Evolutionary conservation across 1,140 invertebrate genomes (phyloP), one percentile per base, ranked within the genome.

Genomic region (Bombus breviceps): DNA sequence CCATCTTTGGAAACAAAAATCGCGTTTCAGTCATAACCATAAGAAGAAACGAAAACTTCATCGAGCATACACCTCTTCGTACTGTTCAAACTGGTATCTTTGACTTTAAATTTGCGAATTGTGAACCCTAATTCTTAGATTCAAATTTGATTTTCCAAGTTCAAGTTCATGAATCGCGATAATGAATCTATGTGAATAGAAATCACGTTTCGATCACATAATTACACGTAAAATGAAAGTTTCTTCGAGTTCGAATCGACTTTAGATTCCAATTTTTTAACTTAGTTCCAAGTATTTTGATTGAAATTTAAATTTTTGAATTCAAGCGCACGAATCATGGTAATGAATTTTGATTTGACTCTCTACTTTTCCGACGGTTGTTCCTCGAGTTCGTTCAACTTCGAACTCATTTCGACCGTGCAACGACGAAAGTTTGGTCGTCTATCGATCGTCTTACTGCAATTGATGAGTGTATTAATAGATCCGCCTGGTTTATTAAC

Each of bases 1-100:
- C 96, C 96, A 92, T 96, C 96, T 96, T 92, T 71, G 32, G 3
- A 13, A 74, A 81, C 41, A 81, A 32, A 81, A 73, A 88, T 64
- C 78, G 78, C 57, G 6, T 2, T 34, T 32, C 47, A 53, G 0
- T 22, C 47, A 53, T 53, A 53, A 53, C 6, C 6, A 8, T 8
- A 22, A 53, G 6, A 53, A 53, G 18, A 53, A 53, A 53, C 5
- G 43, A 47, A 18, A 47, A 0, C 15, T 47, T 47, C 43, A 47
- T 15, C 15, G 13, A 15, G 5, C 43, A 47, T 5, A 13, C 43
- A 18, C 43, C 43, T 15, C 15, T 47, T 47, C 13, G 15, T 47
- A 47, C 15, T 5, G 43, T 47, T 71, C 69, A 62, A 57, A 75
- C 71, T 68, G 12, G 22, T 64, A 18, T 15, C 28, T 25, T n/a